Conservation (phyloP, 2,888 invertebrate species). For the Anthrax anthrax region DNA sequence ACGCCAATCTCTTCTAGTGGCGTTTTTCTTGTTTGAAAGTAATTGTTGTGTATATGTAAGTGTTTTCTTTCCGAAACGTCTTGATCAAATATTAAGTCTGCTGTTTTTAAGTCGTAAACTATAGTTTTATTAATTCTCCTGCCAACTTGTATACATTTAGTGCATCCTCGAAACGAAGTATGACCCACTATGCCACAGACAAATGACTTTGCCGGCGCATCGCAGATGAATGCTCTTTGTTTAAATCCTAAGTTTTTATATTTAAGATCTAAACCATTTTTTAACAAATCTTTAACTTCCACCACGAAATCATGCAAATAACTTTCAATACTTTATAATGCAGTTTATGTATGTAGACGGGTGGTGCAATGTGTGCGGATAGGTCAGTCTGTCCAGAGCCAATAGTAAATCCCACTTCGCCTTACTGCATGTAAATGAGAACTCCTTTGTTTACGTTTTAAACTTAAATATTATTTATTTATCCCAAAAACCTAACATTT, state of each 20-base stretch:
- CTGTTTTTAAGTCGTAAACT: not conserved
- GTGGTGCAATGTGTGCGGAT: no score
- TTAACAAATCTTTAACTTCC: not conserved
- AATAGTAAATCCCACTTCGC: not conserved
- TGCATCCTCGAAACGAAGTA: not conserved
- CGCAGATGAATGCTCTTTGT: not conserved
- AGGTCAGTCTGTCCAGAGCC: not conserved
- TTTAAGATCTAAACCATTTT: not conserved
- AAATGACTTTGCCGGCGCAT: not conserved
- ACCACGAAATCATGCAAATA: constrained; percentile 1
- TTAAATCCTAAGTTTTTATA: not conserved
- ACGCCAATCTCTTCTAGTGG: not conserved
- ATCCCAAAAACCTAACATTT: no score
- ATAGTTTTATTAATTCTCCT: not conserved
- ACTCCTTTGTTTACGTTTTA: no score
- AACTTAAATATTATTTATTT: not conserved
- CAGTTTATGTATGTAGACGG: not conserved
- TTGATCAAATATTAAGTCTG: not conserved
- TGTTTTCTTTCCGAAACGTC: constrained; percentile 1
- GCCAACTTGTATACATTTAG: no score
- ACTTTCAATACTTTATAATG: not conserved
- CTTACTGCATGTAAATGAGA: no score
- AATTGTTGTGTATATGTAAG: not conserved
- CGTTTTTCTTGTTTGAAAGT: not conserved
- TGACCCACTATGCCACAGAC: not conserved